A percentile compares a stretch with the other conserved stretches of the same genome.
Evolutionary conservation across 2,797 vertebrate genomes (phyloP).

Genomic region (Leuciscus waleckii): DNA sequence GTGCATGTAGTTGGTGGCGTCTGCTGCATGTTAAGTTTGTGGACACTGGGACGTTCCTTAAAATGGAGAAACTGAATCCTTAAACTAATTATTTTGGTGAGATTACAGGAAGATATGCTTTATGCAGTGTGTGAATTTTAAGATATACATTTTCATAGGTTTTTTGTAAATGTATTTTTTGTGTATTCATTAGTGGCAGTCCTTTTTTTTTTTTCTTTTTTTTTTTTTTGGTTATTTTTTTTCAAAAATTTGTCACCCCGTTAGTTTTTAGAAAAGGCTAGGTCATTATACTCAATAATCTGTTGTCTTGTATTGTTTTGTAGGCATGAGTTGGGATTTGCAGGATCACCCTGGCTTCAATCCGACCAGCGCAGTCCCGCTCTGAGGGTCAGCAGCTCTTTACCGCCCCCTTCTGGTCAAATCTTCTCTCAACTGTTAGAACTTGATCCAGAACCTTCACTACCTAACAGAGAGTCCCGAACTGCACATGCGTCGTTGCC

Average conservation of each 20-base stretch:
- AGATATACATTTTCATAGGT: background rate
- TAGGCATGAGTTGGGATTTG: slow-evolving; percentile 82
- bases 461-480: slow-evolving; percentile 20
- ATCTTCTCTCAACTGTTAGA: slow-evolving; percentile 84
- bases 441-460: slow-evolving; percentile 76
- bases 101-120: background rate
- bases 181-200: background rate
- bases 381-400: slow-evolving; percentile 54
- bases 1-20: slow-evolving; percentile 3
- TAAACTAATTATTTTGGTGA: background rate
- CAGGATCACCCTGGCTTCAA: slow-evolving; percentile 78
- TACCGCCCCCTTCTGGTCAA: slow-evolving; percentile 70
- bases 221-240: background rate
- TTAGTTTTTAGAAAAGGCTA: too few species aligned
- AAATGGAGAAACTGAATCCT: background rate
- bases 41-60: background rate
- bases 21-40: background rate
- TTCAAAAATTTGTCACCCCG: too few species aligned
- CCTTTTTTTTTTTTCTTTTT: background rate
- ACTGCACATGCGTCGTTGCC: background rate
- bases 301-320: background rate
- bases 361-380: slow-evolving; percentile 76
- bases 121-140: background rate
- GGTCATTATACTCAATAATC: background rate
- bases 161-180: background rate